Percentiles rank a stretch among this genome's conserved stretches.
These are phyloP conservation scores for Leptodactylus fuscus DNA, from an alignment of 2,113 vertebrate genomes.

Conservation along the genomic window DNA sequence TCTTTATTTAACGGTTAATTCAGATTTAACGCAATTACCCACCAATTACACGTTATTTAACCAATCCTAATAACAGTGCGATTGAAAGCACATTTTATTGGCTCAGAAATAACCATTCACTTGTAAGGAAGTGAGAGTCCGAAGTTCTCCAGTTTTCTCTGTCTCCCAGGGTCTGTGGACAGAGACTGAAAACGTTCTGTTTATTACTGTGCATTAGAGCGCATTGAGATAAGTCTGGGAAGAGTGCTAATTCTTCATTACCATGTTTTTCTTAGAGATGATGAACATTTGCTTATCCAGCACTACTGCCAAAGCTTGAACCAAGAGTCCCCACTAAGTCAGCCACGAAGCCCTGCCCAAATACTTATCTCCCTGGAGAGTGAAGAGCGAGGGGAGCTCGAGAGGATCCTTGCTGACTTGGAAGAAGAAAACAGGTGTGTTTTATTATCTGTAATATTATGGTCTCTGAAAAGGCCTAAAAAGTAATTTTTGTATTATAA, in stretches of 20 bases:
- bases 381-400: constrained; percentile 97
- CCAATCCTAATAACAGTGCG: neutral
- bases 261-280: constrained; percentile 85
- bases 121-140: neutral
- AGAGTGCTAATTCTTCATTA: neutral
- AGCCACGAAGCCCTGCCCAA: constrained; percentile 93
- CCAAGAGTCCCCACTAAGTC: constrained; percentile 95
- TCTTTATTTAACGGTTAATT: constrained; percentile 12
- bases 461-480: neutral
- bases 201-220: neutral
- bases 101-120: neutral
- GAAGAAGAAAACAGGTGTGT: constrained; percentile 96
- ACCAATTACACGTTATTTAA: neutral
- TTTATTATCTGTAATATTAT: neutral
- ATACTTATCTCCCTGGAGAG: constrained; percentile 98
- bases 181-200: neutral
- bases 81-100: neutral
- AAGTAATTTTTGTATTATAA: neutral
- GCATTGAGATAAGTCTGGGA: neutral
- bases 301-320: constrained; percentile 99
- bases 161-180: neutral
- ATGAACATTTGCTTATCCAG: constrained; percentile 99
- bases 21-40: neutral
- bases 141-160: neutral
- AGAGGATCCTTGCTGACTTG: constrained; percentile 94